Evolutionary conservation across 2,888 invertebrate species (phyloP).

Genomic region (Leptopilina drosophilae): DNA sequence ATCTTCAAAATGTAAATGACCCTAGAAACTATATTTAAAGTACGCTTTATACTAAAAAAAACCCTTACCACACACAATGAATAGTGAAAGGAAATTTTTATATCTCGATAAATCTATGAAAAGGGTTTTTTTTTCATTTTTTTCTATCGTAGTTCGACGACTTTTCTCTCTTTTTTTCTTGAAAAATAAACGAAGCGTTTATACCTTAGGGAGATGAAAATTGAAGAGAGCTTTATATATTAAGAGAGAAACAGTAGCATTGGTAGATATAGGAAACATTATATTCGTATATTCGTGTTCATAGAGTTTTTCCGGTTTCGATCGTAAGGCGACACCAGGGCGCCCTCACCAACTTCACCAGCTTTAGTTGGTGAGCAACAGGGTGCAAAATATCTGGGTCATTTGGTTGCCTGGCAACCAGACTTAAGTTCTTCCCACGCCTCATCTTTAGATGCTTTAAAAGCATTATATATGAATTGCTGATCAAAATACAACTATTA

Average conservation of each 20-base stretch:
- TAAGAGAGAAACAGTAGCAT: conserved; percentile 13
- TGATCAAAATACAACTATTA: conserved; percentile 18
- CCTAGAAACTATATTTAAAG: too few species aligned
- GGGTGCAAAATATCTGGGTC: conserved; percentile 64
- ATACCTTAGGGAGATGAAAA: conserved; percentile 19
- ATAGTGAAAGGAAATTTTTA: conserved; percentile 7
- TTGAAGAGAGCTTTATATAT: not conserved
- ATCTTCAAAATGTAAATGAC: too few species aligned
- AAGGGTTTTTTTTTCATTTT: not conserved
- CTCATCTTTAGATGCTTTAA: conserved; percentile 51
- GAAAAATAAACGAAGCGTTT: conserved; percentile 7
- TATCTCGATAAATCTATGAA: not conserved
- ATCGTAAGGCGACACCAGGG: conserved; percentile 36
- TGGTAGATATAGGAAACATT: not conserved
- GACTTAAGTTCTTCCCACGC: conserved; percentile 64
- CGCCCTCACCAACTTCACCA: conserved; percentile 26
- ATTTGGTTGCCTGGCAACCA: conserved; percentile 69
- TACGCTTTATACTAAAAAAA: too few species aligned
- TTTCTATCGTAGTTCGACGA: too few species aligned
- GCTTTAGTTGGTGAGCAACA: conserved; percentile 31
- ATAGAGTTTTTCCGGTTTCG: conserved; percentile 36
- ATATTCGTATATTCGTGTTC: conserved; percentile 34
- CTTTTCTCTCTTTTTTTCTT: not conserved
- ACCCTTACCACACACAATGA: not conserved
- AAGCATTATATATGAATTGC: conserved; percentile 13